phyloP scores from a whole-genome alignment of 2,888 invertebrate species.

The Xestia c-nigrum region DNA sequence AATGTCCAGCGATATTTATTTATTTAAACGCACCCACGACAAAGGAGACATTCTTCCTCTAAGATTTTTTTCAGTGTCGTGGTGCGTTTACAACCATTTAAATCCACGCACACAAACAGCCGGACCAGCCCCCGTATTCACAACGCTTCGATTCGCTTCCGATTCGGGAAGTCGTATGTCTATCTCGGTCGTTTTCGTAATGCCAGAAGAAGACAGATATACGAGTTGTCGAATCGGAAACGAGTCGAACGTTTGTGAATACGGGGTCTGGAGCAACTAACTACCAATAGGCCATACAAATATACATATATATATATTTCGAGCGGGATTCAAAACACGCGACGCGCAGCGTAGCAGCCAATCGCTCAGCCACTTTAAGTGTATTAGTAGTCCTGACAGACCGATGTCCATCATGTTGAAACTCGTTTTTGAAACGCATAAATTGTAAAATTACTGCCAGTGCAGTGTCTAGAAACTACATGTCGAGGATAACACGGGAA shows the following conservation, averaged over 20 bases:
- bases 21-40: too few species aligned
- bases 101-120: not conserved
- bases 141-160: too few species aligned
- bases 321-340: not conserved
- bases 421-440: not conserved
- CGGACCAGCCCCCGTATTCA: too few species aligned
- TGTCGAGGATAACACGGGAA: slow-evolving; percentile 1
- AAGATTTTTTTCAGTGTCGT: not conserved
- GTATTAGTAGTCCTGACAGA: not conserved
- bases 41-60: too few species aligned
- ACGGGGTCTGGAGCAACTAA: not conserved
- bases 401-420: not conserved
- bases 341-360: not conserved
- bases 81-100: not conserved
- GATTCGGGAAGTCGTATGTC: too few species aligned
- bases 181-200: too few species aligned
- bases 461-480: not conserved
- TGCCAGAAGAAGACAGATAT: too few species aligned
- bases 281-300: not conserved
- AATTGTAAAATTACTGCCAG: not conserved
- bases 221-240: too few species aligned
- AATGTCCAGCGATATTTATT: too few species aligned
- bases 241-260: too few species aligned
- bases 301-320: not conserved
- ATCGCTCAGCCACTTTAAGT: not conserved